phyloP scores from a whole-genome alignment of 2,888 invertebrate species.

The Rugalucina vietnamica region DNA sequence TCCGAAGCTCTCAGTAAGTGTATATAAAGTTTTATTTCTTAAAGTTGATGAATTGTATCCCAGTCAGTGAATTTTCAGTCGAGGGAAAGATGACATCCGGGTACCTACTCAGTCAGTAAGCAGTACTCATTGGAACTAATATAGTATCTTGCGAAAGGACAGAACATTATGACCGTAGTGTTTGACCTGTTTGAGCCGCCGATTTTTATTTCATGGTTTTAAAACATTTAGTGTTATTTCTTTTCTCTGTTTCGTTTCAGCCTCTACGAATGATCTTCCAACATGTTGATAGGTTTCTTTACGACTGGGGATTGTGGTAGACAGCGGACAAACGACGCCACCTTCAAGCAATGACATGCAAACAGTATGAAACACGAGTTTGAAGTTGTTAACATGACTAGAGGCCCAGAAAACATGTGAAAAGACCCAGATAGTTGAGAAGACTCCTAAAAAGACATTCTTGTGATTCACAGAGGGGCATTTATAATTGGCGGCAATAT shows the following conservation, averaged over 20 bases:
- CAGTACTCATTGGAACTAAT: background rate
- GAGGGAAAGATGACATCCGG: background rate
- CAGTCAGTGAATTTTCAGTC: background rate
- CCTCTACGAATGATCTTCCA: background rate
- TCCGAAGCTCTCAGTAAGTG: constrained; percentile 48
- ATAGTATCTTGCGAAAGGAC: background rate
- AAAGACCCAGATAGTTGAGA: too few species aligned
- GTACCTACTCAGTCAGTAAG: background rate
- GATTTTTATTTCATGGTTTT: background rate
- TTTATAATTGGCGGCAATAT: too few species aligned
- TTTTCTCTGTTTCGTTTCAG: background rate
- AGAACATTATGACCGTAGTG: background rate
- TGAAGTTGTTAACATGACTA: too few species aligned
- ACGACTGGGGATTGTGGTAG: background rate
- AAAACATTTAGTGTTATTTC: background rate
- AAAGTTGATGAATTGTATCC: too few species aligned
- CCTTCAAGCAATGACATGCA: too few species aligned
- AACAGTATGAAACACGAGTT: too few species aligned
- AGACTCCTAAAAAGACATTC: too few species aligned
- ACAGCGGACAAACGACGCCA: too few species aligned
- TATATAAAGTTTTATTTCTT: too few species aligned
- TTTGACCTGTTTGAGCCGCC: background rate
- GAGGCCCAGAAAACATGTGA: too few species aligned
- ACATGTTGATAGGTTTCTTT: background rate
- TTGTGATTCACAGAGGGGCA: too few species aligned